Base-by-base conservation (phyloP, 1,140 invertebrate species). In the Drosophila neocordata region DNA sequence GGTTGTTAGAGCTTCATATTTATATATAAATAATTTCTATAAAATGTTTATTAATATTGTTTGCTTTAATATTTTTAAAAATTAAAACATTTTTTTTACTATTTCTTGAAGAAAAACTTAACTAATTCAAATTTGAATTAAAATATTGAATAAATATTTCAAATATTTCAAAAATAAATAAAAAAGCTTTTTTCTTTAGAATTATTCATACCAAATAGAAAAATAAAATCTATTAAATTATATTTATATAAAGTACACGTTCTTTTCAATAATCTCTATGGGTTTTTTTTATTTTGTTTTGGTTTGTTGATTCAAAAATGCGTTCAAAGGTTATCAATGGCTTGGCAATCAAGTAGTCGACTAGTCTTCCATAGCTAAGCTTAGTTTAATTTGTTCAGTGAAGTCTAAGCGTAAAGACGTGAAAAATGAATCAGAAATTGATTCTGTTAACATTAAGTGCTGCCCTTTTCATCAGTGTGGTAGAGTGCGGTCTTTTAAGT, bases 341-440 rank as follows among this genome's bases (percentile, higher is more conserved):
- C 1, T 13, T 8, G 13, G 13, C 35, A 56, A 35, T 8, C 20
- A 34, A 34, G 22, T 20, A 31, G 27, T 31, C 44, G 31, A 48
- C 0, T 48, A 20, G 15, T 48, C 57, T 58, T 27, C 27, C 15
- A 9, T 11, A 31, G 60, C 24, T 53, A 24, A 56, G 13, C n/a
- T 44, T 12, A 35, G 18, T 56, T 57, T 24, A 65, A 60, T 51
- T 8, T 63, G 8, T 68, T 18, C 8, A 62, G 31, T 59, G 7
- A 52, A 62, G 24, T 68, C 69, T 22, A 57, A 35, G 34, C 20
- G 74, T 52, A 38, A 77, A 34, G 44, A 62, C 18, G 31, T 48
- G n/a, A 31, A 64, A 65, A 20, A 84, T 85, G 81, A 85, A 85
- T 38, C 31, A 55, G 22, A 37, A 79, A n/a, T 51, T 73, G 12